Percentiles rank a stretch among this genome's conserved stretches.
Conservation (phyloP, 2,797 vertebrate genomes). For the Danio aesculapii region DNA sequence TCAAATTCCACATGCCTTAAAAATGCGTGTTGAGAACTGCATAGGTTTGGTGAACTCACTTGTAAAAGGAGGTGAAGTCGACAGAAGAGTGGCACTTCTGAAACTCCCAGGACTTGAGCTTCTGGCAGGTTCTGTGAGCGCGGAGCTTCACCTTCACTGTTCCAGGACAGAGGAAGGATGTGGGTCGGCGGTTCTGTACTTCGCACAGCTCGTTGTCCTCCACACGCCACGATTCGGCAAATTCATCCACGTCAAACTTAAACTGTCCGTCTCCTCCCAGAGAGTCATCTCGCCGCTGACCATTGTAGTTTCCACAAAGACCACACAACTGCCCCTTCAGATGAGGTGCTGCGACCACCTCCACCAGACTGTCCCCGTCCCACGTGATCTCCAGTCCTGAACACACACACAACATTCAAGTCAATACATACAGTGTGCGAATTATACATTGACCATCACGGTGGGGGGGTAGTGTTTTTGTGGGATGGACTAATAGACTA, state of each 20-base stretch:
- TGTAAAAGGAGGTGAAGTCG: constrained; percentile 91
- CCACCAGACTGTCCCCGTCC: constrained; percentile 99
- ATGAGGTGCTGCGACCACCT: constrained; percentile 92
- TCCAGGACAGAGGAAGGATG: constrained; percentile 88
- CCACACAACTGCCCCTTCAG: constrained; percentile 94
- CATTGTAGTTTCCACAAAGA: constrained; percentile 97
- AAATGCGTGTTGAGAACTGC: not conserved
- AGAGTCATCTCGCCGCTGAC: constrained; percentile 93
- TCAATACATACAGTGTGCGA: too few relatives aligned
- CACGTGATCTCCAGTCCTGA: constrained; percentile 96
- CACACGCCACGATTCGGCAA: constrained; percentile 95
- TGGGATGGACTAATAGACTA: too few relatives aligned
- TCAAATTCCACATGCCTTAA: not conserved
- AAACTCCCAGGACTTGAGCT: constrained; percentile 95
- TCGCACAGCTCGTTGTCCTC: constrained; percentile 92
- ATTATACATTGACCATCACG: too few relatives aligned
- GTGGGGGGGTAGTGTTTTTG: too few relatives aligned
- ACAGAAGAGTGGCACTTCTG: constrained; percentile 92
- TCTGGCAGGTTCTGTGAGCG: constrained; percentile 95
- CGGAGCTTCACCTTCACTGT: constrained; percentile 92
- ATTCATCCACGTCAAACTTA: constrained; percentile 97
- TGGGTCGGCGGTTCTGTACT: constrained; percentile 79
- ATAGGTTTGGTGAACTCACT: constrained; percentile 74
- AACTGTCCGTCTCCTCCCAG: constrained; percentile 93
- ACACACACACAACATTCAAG: constrained; percentile 11